Evolutionary conservation across 2,888 invertebrate species (phyloP).

Genomic region (Seira musarum): DNA sequence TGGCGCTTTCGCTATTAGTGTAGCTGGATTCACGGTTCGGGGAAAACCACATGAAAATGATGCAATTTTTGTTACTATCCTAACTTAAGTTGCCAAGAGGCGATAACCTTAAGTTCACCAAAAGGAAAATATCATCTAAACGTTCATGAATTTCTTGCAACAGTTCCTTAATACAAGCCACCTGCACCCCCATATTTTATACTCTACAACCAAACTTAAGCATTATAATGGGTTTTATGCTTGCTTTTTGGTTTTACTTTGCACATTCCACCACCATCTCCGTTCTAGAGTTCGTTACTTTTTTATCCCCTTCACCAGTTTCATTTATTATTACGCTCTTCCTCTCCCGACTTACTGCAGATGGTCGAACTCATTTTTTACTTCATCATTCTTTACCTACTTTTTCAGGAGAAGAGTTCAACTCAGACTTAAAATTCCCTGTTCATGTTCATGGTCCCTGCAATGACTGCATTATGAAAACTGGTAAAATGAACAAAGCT

Average conservation of each 20-base stretch:
- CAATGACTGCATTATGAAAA: background rate
- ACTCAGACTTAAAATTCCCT: background rate
- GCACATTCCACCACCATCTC: background rate
- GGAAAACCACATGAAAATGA: too few relatives aligned
- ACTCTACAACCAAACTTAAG: background rate
- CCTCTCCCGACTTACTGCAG: background rate
- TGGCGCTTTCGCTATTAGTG: background rate
- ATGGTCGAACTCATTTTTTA: background rate
- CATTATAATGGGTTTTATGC: background rate
- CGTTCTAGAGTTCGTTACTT: slow-evolving; percentile 45
- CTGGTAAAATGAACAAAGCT: too few relatives aligned
- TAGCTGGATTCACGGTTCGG: too few relatives aligned
- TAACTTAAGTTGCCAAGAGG: too few relatives aligned
- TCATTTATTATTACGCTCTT: background rate
- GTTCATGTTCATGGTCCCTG: background rate
- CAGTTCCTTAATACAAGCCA: background rate
- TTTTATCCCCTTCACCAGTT: slow-evolving; percentile 28
- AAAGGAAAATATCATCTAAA: too few relatives aligned
- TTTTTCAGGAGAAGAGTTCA: background rate
- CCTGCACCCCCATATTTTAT: too few relatives aligned
- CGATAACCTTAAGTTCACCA: too few relatives aligned
- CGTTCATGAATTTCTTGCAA: too few relatives aligned
- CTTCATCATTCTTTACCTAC: background rate
- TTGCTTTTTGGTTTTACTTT: background rate
- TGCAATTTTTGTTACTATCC: too few relatives aligned